Conservation (phyloP, 2,797 vertebrate species). For the Lepus townsendii region DNA sequence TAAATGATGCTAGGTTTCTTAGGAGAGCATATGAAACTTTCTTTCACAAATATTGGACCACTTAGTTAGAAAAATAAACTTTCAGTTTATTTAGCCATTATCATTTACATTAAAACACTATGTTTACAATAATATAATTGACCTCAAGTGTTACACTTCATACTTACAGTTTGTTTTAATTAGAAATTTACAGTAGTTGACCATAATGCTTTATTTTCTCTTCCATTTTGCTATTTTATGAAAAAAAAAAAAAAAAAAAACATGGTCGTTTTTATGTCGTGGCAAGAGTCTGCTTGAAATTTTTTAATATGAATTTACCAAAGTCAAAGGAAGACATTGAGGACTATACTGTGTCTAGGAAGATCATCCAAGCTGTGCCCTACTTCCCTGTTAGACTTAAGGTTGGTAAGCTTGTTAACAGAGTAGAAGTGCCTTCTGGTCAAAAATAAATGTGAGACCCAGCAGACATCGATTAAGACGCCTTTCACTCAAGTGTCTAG, state of each 20-base stretch:
- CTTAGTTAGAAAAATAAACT: slow-evolving; percentile 68
- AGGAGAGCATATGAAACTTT: slow-evolving; percentile 57
- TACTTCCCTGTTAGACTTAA: slow-evolving; percentile 81
- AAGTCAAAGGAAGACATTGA: slow-evolving; percentile 82
- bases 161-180: slow-evolving; percentile 78
- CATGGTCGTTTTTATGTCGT: slow-evolving; percentile 85
- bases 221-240: slow-evolving; percentile 82
- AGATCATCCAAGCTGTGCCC: slow-evolving; percentile 78
- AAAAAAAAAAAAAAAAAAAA: slow-evolving; percentile 57
- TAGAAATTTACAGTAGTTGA: slow-evolving; percentile 79
- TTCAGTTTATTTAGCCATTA: slow-evolving; percentile 60
- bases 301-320: slow-evolving; percentile 82
- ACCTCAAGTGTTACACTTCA: slow-evolving; percentile 64
- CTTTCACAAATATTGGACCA: slow-evolving; percentile 68
- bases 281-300: slow-evolving; percentile 84
- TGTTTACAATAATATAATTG: slow-evolving; percentile 69
- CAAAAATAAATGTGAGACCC: slow-evolving; percentile 64
- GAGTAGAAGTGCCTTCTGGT: slow-evolving; percentile 36
- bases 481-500: slow-evolving; percentile 59
- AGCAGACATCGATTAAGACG: slow-evolving; percentile 52
- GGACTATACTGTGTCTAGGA: slow-evolving; percentile 78
- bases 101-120: slow-evolving; percentile 68
- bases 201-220: slow-evolving; percentile 83
- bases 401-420: slow-evolving; percentile 76
- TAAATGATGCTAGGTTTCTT: slow-evolving; percentile 68